Evolutionary conservation across 1,140 invertebrate species (phyloP).

Genomic region (Drosophila teissieri): DNA sequence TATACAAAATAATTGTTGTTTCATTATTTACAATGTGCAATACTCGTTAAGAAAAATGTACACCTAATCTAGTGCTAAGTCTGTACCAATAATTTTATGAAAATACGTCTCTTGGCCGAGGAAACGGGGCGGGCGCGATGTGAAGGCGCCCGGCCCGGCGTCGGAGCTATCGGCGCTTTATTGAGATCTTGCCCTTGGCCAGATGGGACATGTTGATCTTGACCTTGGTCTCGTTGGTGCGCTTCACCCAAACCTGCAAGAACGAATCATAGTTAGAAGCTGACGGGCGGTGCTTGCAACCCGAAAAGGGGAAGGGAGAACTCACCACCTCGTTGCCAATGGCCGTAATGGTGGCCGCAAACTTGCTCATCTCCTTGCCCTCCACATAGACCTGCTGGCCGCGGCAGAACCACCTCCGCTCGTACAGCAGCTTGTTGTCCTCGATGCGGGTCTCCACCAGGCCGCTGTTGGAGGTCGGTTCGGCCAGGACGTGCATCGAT

Average conservation of each 20-base stretch:
- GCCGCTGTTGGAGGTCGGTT: conserved; percentile 70
- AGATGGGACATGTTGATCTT: conserved; percentile 93
- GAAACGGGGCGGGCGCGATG: neutral
- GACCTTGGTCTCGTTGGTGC: conserved; percentile 92
- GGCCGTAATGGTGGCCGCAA: conserved; percentile 94
- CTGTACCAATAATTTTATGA: conserved; percentile 11
- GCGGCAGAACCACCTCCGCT: conserved; percentile 97
- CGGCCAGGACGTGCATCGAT: conserved; percentile 57
- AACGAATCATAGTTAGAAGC: neutral
- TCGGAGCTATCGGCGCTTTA: conserved; percentile 89
- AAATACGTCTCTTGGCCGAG: conserved; percentile 5
- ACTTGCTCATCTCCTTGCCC: conserved; percentile 92
- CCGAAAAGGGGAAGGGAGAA: neutral
- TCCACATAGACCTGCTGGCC: conserved; percentile 96
- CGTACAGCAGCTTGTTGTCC: conserved; percentile 97
- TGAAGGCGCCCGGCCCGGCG: conserved; percentile 12
- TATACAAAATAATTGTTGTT: conserved; percentile 5
- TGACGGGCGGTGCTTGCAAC: neutral
- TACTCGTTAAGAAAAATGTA: conserved; percentile 22
- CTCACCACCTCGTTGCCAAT: conserved; percentile 94
- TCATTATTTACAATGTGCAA: conserved; percentile 45
- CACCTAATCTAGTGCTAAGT: conserved; percentile 29
- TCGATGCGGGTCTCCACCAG: conserved; percentile 93
- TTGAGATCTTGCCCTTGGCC: conserved; percentile 93
- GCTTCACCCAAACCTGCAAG: conserved; percentile 95